Evolutionary conservation across 2,797 vertebrate species (phyloP).

Genomic region (Naso thynnoides): DNA sequence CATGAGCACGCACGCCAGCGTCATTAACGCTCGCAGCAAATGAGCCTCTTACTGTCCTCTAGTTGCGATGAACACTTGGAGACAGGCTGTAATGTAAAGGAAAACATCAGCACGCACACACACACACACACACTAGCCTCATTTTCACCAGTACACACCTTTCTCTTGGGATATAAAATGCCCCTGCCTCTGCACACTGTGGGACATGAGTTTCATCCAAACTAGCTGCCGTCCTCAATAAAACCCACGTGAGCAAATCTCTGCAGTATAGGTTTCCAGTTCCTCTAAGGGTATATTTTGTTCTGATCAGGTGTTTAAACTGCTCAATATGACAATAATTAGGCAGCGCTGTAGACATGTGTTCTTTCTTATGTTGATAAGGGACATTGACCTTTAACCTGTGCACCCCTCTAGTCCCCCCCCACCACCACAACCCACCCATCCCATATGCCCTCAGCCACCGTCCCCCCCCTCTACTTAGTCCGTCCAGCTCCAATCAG

Average conservation of each 20-base stretch:
- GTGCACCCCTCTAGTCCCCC: constrained; percentile 56
- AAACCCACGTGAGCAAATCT: constrained; percentile 73
- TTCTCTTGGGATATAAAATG: constrained; percentile 77
- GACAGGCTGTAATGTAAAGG: constrained; percentile 66
- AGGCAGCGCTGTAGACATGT: constrained; percentile 78
- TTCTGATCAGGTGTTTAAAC: constrained; percentile 81
- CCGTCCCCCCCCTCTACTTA: constrained; percentile 38
- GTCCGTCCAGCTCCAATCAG: constrained; percentile 75
- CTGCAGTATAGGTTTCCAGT: constrained; percentile 76
- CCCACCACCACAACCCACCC: constrained; percentile 52
- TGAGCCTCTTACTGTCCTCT: constrained; percentile 73
- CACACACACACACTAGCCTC: constrained; percentile 61
- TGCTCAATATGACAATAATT: constrained; percentile 88
- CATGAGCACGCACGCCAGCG: constrained; percentile 43
- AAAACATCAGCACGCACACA: constrained; percentile 42
- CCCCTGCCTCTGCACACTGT: constrained; percentile 74
- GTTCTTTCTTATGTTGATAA: constrained; percentile 87
- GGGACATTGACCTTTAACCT: constrained; percentile 81
- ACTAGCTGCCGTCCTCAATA: constrained; percentile 80
- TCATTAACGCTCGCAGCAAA: constrained; percentile 69
- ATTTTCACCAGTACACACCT: constrained; percentile 72
- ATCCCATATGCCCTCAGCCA: constrained; percentile 71
- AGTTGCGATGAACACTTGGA: constrained; percentile 70
- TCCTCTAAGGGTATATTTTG: constrained; percentile 77
- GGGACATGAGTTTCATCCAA: constrained; percentile 80